A percentile compares a stretch with the other conserved stretches of the same genome.
Evolutionary conservation across 1,140 invertebrate genomes (phyloP).

Genomic region (Linepithema humile): DNA sequence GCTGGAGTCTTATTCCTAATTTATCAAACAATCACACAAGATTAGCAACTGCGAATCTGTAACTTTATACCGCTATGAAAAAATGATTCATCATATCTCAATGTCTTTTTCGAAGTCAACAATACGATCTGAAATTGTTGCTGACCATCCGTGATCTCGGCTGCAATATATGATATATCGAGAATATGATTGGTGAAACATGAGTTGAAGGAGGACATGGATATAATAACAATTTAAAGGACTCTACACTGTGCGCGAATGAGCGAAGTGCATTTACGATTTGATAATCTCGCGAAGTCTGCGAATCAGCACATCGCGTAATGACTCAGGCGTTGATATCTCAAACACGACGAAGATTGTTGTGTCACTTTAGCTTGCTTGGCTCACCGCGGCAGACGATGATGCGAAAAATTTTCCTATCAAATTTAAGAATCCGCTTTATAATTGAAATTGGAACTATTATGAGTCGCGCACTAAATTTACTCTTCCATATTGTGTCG

Average conservation of each 20-base stretch:
- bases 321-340: constrained; percentile 46
- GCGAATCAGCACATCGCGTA: constrained; percentile 45
- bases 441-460: not conserved
- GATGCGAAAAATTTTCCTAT: constrained; percentile 20
- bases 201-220: constrained; percentile 8
- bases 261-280: constrained; percentile 38
- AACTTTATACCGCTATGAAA: not conserved
- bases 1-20: not conserved
- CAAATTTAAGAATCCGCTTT: not conserved
- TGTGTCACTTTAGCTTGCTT: constrained; percentile 44
- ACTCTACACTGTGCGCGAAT: constrained; percentile 1
- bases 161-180: constrained; percentile 11
- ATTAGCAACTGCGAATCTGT: constrained; percentile 1
- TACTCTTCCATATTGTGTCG: not conserved
- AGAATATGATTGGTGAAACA: constrained; percentile 42
- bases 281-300: constrained; percentile 34
- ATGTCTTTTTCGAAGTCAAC: not conserved
- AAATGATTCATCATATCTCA: not conserved
- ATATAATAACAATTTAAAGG: constrained; percentile 41
- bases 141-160: not conserved
- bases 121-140: not conserved
- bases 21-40: not conserved
- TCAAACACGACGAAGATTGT: constrained; percentile 29
- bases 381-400: not conserved
- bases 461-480: not conserved